Conservation (phyloP, 2,888 invertebrate species). For the Drosophila villosipedis region DNA sequence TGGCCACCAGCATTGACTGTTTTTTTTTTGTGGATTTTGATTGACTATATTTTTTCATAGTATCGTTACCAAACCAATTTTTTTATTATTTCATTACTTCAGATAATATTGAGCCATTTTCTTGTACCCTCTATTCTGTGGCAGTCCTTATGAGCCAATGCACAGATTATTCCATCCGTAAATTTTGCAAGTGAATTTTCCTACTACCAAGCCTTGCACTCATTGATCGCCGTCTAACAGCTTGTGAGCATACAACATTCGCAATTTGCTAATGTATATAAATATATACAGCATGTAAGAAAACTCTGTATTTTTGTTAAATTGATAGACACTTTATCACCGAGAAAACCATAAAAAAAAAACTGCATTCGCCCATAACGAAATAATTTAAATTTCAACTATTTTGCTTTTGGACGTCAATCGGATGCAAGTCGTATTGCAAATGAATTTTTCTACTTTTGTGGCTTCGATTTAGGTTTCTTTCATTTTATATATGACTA, state of each 20-base stretch:
- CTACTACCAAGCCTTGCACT: background rate
- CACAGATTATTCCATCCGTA: background rate
- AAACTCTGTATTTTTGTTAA: background rate
- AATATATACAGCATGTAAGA: background rate
- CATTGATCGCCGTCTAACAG: background rate
- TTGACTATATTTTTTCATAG: background rate
- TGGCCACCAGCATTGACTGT: background rate
- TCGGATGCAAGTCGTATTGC: constrained; percentile 29
- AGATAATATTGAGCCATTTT: background rate
- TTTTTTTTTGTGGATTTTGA: background rate
- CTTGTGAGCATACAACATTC: background rate
- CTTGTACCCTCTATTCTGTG: background rate
- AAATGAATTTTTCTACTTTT: constrained; percentile 45
- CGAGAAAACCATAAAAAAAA: constrained; percentile 15
- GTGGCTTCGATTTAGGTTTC: constrained; percentile 8
- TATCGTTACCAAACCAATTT: background rate
- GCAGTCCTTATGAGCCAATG: background rate
- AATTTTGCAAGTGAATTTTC: background rate
- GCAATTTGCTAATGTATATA: background rate
- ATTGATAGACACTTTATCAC: constrained; percentile 21
- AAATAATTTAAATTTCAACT: constrained; percentile 63
- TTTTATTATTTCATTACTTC: background rate
- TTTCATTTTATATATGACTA: background rate
- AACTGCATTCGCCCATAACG: constrained; percentile 9
- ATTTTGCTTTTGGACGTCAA: constrained; percentile 59